These are phyloP conservation scores for Hippotragus niger DNA, from an alignment of 2,113 vertebrate species.

Conservation along the genomic window DNA sequence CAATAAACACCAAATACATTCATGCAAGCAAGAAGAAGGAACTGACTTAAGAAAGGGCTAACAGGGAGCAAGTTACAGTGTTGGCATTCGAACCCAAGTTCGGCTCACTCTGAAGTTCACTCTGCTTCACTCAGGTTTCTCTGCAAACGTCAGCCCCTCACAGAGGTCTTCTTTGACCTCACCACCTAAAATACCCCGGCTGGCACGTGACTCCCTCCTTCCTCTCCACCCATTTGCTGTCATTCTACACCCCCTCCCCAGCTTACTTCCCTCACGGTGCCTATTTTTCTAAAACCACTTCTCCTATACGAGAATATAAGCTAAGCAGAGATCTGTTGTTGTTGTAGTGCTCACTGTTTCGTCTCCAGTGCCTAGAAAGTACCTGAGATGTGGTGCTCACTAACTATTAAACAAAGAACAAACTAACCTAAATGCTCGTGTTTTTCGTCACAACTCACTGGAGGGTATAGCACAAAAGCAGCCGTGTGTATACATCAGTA, in stretches of 20 bases:
- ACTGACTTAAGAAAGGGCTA: background rate
- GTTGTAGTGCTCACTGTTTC: background rate
- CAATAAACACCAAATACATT: background rate
- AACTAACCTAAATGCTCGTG: background rate
- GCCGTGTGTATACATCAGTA: background rate
- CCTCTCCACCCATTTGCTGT: background rate
- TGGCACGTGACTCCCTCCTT: background rate
- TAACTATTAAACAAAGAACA: background rate
- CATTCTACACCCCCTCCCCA: background rate
- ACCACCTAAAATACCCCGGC: background rate
- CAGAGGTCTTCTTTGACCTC: background rate
- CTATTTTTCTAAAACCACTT: background rate
- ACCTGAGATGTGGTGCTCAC: background rate
- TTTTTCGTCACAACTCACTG: background rate
- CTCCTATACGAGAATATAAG: background rate
- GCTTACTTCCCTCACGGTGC: background rate
- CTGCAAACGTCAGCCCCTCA: background rate
- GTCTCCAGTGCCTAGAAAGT: background rate
- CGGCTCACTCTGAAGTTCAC: background rate
- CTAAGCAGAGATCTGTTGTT: background rate
- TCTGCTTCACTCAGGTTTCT: background rate
- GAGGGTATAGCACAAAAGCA: background rate
- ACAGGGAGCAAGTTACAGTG: fast-evolving
- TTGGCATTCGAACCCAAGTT: background rate
- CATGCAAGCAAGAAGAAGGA: background rate